Evolutionary conservation across 1,140 invertebrate genomes (phyloP).

Genomic region (Scaptomyza graminum): DNA sequence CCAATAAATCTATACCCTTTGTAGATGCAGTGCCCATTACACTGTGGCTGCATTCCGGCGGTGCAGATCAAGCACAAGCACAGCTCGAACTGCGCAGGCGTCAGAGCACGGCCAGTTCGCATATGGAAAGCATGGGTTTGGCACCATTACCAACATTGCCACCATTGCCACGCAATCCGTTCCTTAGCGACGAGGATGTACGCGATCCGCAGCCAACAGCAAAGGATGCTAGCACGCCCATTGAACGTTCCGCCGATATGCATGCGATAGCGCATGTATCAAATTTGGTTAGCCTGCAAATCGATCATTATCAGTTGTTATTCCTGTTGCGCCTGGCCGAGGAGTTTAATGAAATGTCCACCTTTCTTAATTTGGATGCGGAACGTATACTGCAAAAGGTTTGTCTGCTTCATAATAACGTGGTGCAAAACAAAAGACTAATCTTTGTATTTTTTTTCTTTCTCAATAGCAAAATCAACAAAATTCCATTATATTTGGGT

Average conservation of each 20-base stretch:
- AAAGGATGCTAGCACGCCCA: constrained; percentile 26
- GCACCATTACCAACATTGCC: constrained; percentile 55
- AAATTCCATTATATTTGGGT: constrained; percentile 89
- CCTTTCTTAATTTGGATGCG: constrained; percentile 92
- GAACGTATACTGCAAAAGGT: constrained; percentile 87
- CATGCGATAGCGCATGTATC: constrained; percentile 90
- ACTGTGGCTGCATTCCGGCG: constrained; percentile 87
- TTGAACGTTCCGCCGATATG: constrained; percentile 85
- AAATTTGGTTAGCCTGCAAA: constrained; percentile 92
- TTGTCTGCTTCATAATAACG: not conserved
- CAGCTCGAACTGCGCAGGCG: constrained; percentile 52
- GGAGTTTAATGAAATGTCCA: constrained; percentile 90
- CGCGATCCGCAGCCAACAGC: constrained; percentile 23
- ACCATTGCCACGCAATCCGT: constrained; percentile 75
- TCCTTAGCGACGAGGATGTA: constrained; percentile 76
- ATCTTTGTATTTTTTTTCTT: not conserved
- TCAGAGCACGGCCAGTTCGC: constrained; percentile 36
- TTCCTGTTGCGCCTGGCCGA: constrained; percentile 94
- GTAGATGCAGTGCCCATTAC: constrained; percentile 95
- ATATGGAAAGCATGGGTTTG: constrained; percentile 66
- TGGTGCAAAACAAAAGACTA: not conserved
- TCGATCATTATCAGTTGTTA: constrained; percentile 96
- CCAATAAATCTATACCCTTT: constrained; percentile 91
- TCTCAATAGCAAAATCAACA: constrained; percentile 74
- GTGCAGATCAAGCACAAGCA: constrained; percentile 42